Evolutionary conservation across 1,140 invertebrate genomes (phyloP), one percentile per base, ranked within the genome.

Genomic region (Nasonia giraulti): DNA sequence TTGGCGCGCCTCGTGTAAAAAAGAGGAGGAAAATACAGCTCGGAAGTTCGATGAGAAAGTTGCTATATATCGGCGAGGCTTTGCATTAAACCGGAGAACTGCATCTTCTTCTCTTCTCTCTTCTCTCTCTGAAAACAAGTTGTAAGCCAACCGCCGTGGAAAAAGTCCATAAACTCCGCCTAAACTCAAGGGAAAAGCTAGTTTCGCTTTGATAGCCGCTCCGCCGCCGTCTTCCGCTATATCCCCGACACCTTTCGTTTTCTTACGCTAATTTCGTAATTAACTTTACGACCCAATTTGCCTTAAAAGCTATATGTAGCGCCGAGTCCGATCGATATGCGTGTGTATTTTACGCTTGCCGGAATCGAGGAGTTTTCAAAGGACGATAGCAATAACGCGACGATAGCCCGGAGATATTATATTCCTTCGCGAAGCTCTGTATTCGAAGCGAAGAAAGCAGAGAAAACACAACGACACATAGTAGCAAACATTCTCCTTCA

Each of bases 11-110:
- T 50, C 55, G 5, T n/a, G 17, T 20, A 62, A 62, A 62, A 62
- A 62, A 62, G 17, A 62, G 7, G 33, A 37, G 33, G 33, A 20
- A 7, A n/a, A 62, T 12, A 68, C 37, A 80, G 37, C 62, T 80
- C 17, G 27, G 11, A 71, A 73, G 82, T 84, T 84, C 47, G 62
- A 84, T 55, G 75, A 37, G 66, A 31, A 77, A 84, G 82, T 84
- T 79, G n/a, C n/a, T 33, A 27, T 37, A 27, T 37, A 23, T 74
- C 62, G 82, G 5, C 55, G 27, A n/a, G 33, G 4, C 33, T 37
- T 10, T n/a, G 47, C 50, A 74, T 82, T 82, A 82, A 82, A 20
- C 31, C 5, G 10, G n/a, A 82, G 47, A 62, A n/a, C 55, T 62
- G 20, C 47, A 55, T 50, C 50, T 62, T 62, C 44, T 31, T 11